Percentiles rank a stretch among this genome's conserved stretches.
These are phyloP conservation scores for Vicugna pacos DNA, from an alignment of 2,113 vertebrate species.

Conservation along the genomic window DNA sequence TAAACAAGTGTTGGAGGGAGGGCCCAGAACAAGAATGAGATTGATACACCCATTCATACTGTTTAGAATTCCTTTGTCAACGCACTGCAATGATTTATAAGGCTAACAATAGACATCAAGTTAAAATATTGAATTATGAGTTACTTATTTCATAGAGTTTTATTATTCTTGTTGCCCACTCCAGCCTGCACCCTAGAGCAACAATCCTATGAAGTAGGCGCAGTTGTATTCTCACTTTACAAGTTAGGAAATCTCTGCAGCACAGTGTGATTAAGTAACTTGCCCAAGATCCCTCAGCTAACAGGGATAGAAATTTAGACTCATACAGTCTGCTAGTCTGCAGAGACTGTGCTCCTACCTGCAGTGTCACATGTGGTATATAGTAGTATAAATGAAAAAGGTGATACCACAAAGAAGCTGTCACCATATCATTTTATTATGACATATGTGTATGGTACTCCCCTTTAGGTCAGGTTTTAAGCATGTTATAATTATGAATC, in stretches of 20 bases:
- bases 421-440: slow-evolving; percentile 7
- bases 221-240: background rate
- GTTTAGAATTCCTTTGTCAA: slow-evolving; percentile 33
- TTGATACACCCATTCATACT: slow-evolving; percentile 7
- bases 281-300: background rate
- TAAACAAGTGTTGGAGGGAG: background rate
- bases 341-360: background rate
- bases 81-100: background rate
- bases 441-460: background rate
- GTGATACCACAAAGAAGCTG: background rate
- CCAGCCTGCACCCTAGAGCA: background rate
- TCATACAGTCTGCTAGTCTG: background rate
- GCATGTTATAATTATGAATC: background rate
- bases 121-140: slow-evolving; percentile 39
- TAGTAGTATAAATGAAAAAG: slow-evolving; percentile 26
- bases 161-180: slow-evolving; percentile 41
- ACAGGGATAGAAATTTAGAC: slow-evolving; percentile 46
- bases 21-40: background rate
- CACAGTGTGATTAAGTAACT: background rate
- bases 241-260: slow-evolving; percentile 39
- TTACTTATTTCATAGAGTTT: slow-evolving; percentile 35
- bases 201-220: background rate
- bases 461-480: slow-evolving; percentile 50
- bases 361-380: background rate
- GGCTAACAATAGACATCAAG: slow-evolving; percentile 12